phyloP scores from a whole-genome alignment of 2,797 vertebrate species.

The Syngnathus acus region DNA sequence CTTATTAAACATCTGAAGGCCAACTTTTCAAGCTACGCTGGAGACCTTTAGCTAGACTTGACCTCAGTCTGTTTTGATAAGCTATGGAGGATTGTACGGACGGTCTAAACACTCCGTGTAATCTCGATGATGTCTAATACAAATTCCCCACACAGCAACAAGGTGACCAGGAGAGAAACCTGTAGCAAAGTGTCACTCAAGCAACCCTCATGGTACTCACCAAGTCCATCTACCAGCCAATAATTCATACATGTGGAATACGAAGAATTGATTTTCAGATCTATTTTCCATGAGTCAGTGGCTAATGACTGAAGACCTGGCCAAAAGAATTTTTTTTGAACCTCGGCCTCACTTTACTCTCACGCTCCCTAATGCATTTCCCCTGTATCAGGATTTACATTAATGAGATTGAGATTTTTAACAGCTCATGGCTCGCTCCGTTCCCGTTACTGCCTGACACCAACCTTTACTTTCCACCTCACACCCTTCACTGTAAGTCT shows the following conservation, averaged over 20 bases:
- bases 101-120: conserved; percentile 50
- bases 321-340: conserved; percentile 27
- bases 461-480: conserved; percentile 8
- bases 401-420: conserved; percentile 42
- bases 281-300: conserved; percentile 20
- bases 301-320: conserved; percentile 25
- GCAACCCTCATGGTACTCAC: conserved; percentile 12
- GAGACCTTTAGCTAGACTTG: conserved; percentile 17
- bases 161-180: conserved; percentile 14
- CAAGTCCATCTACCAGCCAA: conserved; percentile 12
- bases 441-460: neutral
- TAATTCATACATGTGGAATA: neutral
- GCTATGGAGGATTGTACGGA: conserved; percentile 42
- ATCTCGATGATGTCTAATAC: conserved; percentile 43
- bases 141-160: conserved; percentile 17
- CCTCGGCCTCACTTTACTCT: conserved; percentile 14
- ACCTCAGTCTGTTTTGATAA: conserved; percentile 41
- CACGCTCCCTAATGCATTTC: conserved; percentile 18
- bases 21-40: conserved; percentile 16
- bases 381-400: conserved; percentile 35
- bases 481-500: conserved; percentile 34
- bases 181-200: conserved; percentile 27
- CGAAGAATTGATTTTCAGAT: conserved; percentile 19
- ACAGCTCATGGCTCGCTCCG: conserved; percentile 8
- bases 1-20: conserved; percentile 56